Evolutionary conservation across 1,140 invertebrate species (phyloP).

Genomic region (Popillia japonica): DNA sequence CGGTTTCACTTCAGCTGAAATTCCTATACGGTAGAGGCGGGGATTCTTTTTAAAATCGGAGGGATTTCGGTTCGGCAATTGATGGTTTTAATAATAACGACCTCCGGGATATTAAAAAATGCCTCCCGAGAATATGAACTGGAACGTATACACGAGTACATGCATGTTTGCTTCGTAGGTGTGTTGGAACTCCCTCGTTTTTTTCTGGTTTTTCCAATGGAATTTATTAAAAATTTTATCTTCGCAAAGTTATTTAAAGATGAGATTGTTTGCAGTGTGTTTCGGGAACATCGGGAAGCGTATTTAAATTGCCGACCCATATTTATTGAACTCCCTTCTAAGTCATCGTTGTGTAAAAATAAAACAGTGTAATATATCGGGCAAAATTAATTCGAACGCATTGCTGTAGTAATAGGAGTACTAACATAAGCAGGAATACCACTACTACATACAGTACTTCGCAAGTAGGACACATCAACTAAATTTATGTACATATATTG

Average conservation of each 20-base stretch:
- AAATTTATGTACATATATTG: too few relatives aligned
- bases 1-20: constrained; percentile 1
- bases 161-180: neutral
- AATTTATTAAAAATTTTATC: constrained; percentile 16
- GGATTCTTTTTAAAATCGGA: constrained; percentile 23
- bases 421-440: too few relatives aligned
- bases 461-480: too few relatives aligned
- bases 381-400: too few relatives aligned
- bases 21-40: neutral
- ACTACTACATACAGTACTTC: too few relatives aligned
- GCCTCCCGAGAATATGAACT: constrained; percentile 13
- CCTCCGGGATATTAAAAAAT: constrained; percentile 33
- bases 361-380: too few relatives aligned
- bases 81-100: constrained; percentile 34
- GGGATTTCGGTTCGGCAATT: constrained; percentile 26
- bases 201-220: neutral
- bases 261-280: neutral
- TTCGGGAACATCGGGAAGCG: too few relatives aligned
- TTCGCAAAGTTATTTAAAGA: neutral
- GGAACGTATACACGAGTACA: too few relatives aligned
- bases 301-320: too few relatives aligned
- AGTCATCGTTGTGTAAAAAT: too few relatives aligned
- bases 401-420: too few relatives aligned
- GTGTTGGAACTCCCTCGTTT: neutral
- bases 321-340: too few relatives aligned